Base-by-base conservation (phyloP, 2,797 vertebrate genomes). In the Taeniopygia guttata region DNA sequence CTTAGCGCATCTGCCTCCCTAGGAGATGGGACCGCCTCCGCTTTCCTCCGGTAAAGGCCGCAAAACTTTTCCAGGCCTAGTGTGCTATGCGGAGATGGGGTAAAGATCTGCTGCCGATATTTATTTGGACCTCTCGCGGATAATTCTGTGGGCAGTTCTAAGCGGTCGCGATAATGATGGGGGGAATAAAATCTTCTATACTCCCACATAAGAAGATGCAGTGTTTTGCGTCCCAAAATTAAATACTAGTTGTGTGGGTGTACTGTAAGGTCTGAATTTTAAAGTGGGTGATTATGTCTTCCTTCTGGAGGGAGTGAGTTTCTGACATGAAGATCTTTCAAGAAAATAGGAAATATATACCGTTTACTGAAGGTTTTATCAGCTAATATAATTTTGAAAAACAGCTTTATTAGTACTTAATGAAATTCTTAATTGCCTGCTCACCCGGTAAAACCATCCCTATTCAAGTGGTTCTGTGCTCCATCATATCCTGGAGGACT, bases 161-260 rank as follows among this genome's bases (percentile, higher is more conserved):
- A 70, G 48, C 7, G 1, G 15, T 48, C 11, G 13, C 13, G 22
- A 10, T 72, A 62, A 58, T 17, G 20, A 29, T 12, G 8, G 13
- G 13, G 3, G 15, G 9, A 9, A 2, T 30, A 23, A 55, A 34
- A 36, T n/a, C 11, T 59, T 77, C 55, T 32, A 20, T 18, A 10
- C 8, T 4, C 5, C 5, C 7, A 0, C 13, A 5, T 56, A 55
- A 51, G 48, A 51, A 58, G 66, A 32, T 7, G 7, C 4, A 17
- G 18, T 40, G 18, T 56, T 87, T 77, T 4, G 0, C 46, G 23
- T 13, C 7, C 38, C 29, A 14, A 1, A 73, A 36, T 64, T n/a
- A 79, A 59, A 14, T 51, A 10, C 4, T 32, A 8, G 13, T 64
- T 79, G 43, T 23, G 4, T 34, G n/a, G 25, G 14, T 85, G 43